Base-by-base conservation (phyloP, 2,113 vertebrate genomes). In the Campylomormyrus tamandua region DNA sequence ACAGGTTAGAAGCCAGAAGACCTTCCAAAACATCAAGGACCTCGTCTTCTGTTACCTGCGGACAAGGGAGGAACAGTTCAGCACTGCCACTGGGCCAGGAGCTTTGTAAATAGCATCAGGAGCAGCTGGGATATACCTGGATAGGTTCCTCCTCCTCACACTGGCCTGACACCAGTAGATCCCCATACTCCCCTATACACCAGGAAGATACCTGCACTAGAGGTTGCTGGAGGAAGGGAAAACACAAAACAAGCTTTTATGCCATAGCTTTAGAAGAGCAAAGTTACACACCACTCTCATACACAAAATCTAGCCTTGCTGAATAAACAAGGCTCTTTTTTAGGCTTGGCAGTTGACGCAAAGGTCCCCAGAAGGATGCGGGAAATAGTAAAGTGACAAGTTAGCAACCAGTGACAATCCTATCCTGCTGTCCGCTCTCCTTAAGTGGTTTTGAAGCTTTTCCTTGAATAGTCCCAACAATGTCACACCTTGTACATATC, bases 141-240 rank as follows among this genome's bases (percentile, higher is more conserved):
- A 99, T 98, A 83, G 98, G 98, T 56, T 99, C 98, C 93, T 99
- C 98, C 90, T 99, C 98, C 92, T 99, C 98, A 95, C 98, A 99
- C 19, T 99, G 98, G 89, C 98, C 98, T 15, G 98, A 99, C 27
- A 99, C 96, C 74, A 99, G 95, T 91, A 99, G 96, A 94, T 99
- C 98, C 91, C 98, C 98, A 90, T 99, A 99, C 92, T 99, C 98
- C 92, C 98, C 98, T 96, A 98, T 98, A 95, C 98, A 99, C 98
- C 98, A 99, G n/a, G 98, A 98, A 3, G 97, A 96, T 91, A 99
- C 98, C 94, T 99, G 98, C 58, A 99, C 98, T 91, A 99, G 93
- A 48, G 98, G 98, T 95, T 99, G 98, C 98, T 99, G 92, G 92
- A 92, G 90, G 92, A 95, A 93, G 90, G 88, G 89, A 92, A 52